Evolutionary conservation across 2,113 vertebrate genomes (phyloP), one percentile per base, ranked within the genome.

Genomic region (Leucopsar rothschildi): DNA sequence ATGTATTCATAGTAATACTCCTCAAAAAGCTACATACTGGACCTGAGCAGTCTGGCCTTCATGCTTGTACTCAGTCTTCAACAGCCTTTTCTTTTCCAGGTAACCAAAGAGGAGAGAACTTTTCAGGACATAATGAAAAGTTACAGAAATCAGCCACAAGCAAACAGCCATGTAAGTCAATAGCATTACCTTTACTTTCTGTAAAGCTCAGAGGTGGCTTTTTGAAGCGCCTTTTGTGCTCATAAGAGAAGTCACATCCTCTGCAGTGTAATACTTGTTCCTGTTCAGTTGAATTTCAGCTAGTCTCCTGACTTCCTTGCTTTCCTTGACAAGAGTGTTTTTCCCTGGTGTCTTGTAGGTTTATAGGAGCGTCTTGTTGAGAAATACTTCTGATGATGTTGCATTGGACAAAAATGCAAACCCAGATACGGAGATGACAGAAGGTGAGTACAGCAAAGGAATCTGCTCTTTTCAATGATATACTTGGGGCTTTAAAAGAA

Each of bases 61-160:
- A 3, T 56, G 27, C 35, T 63, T 76, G 33, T 13, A 6, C 49
- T 75, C 83, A n/a, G 37, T 80, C 45, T 76, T 80, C 37, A 88
- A 9, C 5, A 78, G 4, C 23, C 23, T 78, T 76, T 93, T 82
- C 47, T 84, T 56, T 83, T 88, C 29, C 68, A 99, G 99, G 98
- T 99, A 93, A 98, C 98, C 92, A 99, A 99, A 97, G 99, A 99
- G 93, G 98, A 99, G 91, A 98, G 98, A 97, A 98, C 98, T 75
- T 99, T 99, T 96, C 99, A 99, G 91, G 99, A 99, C 97, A 99
- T 99, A 96, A 99, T 99, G 99, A 99, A 99, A 97, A 99, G 99
- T 97, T 99, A 99, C 64, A 98, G 99, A 93, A 99, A 99, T 93
- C 99, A 99, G 85, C 99, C 99, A 15, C 99, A 99, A 96, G 99